These are phyloP conservation scores for Pantherophis alleghaniensis DNA, from an alignment of 2,797 vertebrate species.

Conservation along the genomic window DNA sequence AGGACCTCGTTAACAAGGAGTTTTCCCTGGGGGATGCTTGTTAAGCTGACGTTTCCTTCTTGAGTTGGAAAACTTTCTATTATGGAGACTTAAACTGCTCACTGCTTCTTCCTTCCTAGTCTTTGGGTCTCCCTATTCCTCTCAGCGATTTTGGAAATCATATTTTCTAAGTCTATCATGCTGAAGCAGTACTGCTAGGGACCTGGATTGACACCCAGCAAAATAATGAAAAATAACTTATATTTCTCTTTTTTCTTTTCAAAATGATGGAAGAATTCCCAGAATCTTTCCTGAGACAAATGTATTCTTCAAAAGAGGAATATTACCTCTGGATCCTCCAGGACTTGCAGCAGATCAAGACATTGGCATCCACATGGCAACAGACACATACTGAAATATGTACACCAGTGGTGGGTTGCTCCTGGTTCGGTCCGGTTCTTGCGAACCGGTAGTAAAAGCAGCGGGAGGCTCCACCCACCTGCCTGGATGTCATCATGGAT, in stretches of 20 bases:
- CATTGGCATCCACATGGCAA: not conserved
- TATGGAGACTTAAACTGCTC: not conserved
- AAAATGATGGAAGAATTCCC: not conserved
- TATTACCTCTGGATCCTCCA: not conserved
- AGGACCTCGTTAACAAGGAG: not conserved
- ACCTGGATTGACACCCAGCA: not conserved
- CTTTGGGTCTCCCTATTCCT: not conserved
- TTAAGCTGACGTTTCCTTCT: not conserved
- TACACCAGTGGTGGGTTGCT: not conserved
- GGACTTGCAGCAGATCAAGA: not conserved
- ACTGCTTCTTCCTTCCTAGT: not conserved
- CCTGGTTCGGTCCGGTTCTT: too few species aligned
- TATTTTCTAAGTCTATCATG: not conserved
- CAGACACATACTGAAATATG: not conserved
- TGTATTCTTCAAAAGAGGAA: not conserved
- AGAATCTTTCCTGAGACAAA: not conserved
- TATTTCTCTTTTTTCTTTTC: not conserved
- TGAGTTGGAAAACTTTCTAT: not conserved
- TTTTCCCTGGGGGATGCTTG: not conserved
- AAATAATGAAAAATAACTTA: not conserved
- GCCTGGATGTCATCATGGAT: too few species aligned
- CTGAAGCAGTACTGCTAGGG: not conserved
- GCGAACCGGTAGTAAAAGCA: too few species aligned
- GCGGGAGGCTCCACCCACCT: too few species aligned
- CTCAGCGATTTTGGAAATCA: not conserved